These are phyloP conservation scores for Vidua macroura DNA, from an alignment of 2,113 vertebrate genomes.

Conservation along the genomic window DNA sequence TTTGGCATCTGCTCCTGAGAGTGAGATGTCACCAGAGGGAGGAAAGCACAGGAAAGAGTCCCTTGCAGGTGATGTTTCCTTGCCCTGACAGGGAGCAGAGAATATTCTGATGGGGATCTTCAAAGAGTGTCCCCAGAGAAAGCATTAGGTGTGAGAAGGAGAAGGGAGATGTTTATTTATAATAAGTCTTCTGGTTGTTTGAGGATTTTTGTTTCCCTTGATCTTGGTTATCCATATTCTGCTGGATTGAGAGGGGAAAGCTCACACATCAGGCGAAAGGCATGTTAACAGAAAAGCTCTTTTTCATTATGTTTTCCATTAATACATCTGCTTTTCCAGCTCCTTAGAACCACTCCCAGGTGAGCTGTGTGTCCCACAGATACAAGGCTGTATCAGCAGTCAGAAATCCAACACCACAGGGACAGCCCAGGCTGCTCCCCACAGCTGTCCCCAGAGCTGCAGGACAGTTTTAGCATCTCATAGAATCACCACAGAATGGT, in stretches of 20 bases:
- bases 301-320: neutral
- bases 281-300: neutral
- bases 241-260: neutral
- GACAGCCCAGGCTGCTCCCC: neutral
- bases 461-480: neutral
- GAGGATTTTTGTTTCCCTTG: neutral
- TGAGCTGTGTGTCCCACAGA: neutral
- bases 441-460: neutral
- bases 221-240: neutral
- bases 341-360: neutral
- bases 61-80: neutral
- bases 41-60: neutral
- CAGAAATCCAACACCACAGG: neutral
- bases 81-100: neutral
- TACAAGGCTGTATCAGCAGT: neutral
- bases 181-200: neutral
- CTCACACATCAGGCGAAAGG: neutral
- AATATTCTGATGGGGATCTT: neutral
- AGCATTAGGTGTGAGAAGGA: neutral
- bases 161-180: neutral
- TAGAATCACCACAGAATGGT: neutral
- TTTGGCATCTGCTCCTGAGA: neutral
- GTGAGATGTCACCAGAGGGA: neutral
- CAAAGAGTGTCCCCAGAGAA: neutral
- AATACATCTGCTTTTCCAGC: neutral